Evolutionary conservation across 1,140 invertebrate species (phyloP).

Genomic region (Oryctes rhinoceros): DNA sequence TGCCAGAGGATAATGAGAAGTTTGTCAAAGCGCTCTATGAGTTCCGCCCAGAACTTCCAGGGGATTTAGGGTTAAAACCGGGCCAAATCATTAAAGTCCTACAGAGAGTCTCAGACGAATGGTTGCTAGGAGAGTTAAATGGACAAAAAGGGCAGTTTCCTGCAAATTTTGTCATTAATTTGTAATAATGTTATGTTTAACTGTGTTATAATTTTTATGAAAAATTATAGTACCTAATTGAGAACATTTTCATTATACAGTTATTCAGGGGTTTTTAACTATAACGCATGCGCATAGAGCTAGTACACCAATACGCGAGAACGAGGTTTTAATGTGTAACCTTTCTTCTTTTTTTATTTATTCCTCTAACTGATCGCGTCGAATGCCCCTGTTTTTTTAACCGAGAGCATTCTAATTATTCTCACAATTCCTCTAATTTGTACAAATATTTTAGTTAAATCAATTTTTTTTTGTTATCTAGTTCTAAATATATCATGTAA

Average conservation of each 20-base stretch:
- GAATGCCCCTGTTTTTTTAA: neutral
- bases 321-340: neutral
- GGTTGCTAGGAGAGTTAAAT: constrained; percentile 79
- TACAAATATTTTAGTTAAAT: constrained; percentile 10
- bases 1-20: constrained; percentile 61
- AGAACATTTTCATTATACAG: no score
- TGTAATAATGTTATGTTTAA: neutral
- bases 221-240: no score
- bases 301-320: no score
- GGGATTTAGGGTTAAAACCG: constrained; percentile 65
- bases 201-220: neutral
- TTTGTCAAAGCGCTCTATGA: constrained; percentile 64
- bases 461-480: constrained; percentile 26
- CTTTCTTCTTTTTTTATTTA: neutral
- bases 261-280: no score
- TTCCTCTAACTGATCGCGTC: neutral
- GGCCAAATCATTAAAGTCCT: constrained; percentile 77
- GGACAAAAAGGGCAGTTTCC: constrained; percentile 81
- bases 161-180: constrained; percentile 73
- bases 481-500: constrained; percentile 6
- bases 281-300: no score
- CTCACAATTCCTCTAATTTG: constrained; percentile 12
- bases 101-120: constrained; percentile 78
- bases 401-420: neutral
- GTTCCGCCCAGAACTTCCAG: constrained; percentile 61